A percentile compares a stretch with the other conserved stretches of the same genome.
Evolutionary conservation across 2,797 vertebrate species (phyloP).

Genomic region (Falco peregrinus): DNA sequence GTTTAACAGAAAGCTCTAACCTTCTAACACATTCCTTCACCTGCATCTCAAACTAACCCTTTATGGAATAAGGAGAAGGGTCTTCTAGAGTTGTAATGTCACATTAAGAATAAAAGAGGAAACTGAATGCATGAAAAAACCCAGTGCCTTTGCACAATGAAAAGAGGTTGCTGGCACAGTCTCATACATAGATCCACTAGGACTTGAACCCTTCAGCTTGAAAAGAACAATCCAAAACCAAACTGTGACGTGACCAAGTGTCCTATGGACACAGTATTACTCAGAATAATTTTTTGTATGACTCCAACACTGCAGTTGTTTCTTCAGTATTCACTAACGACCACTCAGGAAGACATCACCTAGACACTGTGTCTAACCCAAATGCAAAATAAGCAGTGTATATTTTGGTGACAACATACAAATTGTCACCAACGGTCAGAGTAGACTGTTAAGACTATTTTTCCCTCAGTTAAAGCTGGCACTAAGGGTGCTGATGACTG

Average conservation of each 20-base stretch:
- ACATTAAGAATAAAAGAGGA: background rate
- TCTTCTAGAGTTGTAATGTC: background rate
- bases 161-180: background rate
- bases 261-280: background rate
- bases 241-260: background rate
- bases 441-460: background rate
- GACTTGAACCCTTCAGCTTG: background rate
- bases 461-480: background rate
- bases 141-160: background rate
- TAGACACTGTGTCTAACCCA: background rate
- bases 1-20: background rate
- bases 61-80: background rate
- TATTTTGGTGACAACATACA: background rate
- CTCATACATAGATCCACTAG: too few relatives aligned
- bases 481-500: background rate
- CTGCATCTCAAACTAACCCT: background rate
- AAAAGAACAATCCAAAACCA: background rate
- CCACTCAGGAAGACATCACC: background rate
- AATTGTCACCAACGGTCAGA: background rate
- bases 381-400: background rate
- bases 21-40: background rate
- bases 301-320: background rate
- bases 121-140: background rate
- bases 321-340: background rate
- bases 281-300: background rate